Percentiles rank a stretch among this genome's conserved stretches.
Evolutionary conservation across 2,797 vertebrate species (phyloP).

Genomic region (Pseudopleuronectes americanus): DNA sequence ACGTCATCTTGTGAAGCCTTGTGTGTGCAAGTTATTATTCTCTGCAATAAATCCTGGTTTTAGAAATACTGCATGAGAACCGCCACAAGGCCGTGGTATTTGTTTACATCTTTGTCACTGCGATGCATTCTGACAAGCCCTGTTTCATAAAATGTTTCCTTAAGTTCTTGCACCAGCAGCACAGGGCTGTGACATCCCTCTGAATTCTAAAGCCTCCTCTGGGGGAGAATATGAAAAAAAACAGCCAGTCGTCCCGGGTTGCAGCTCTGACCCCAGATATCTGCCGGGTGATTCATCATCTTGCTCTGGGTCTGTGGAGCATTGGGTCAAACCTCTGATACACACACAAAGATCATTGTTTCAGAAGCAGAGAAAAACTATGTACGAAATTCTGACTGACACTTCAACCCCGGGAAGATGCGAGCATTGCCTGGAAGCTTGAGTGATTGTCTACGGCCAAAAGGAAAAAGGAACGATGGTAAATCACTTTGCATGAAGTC

Average conservation of each 20-base stretch:
- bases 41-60: neutral
- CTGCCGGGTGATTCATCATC: slow-evolving; percentile 48
- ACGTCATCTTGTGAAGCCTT: neutral
- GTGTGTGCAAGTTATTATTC: neutral
- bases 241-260: slow-evolving; percentile 20
- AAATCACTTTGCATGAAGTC: slow-evolving; percentile 37
- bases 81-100: neutral
- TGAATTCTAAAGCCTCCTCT: slow-evolving; percentile 2
- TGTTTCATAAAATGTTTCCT: slow-evolving; percentile 10
- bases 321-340: slow-evolving; percentile 23
- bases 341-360: slow-evolving; percentile 39
- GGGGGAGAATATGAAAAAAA: slow-evolving; percentile 10
- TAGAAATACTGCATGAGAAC: neutral
- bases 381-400: slow-evolving; percentile 2
- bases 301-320: slow-evolving; percentile 27
- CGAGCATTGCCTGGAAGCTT: neutral
- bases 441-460: slow-evolving; percentile 13
- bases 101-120: slow-evolving; percentile 2
- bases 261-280: slow-evolving; percentile 51
- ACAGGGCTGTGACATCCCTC: slow-evolving; percentile 11
- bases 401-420: slow-evolving; percentile 10
- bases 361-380: slow-evolving; percentile 15
- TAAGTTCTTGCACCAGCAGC: slow-evolving; percentile 5
- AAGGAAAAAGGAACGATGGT: slow-evolving; percentile 29
- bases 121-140: slow-evolving; percentile 30